Conservation (phyloP, 2,113 vertebrate species). For the Ascaphus truei region DNA sequence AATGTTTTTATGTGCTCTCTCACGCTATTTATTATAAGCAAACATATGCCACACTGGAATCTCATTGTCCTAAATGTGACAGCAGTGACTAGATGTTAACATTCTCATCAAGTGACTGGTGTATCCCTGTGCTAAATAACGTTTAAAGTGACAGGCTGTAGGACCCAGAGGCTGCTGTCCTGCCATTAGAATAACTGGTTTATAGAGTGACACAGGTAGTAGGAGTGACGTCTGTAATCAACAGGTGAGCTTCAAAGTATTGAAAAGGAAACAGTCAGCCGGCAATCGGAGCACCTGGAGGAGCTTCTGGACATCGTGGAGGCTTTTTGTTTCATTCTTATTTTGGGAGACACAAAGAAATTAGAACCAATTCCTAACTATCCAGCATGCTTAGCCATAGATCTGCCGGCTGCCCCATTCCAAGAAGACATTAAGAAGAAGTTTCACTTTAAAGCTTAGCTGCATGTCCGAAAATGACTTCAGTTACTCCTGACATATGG, state of each 20-base stretch:
- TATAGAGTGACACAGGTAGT: slow-evolving; percentile 48
- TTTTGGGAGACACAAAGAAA: background rate
- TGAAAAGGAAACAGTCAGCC: slow-evolving; percentile 34
- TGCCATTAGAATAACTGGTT: slow-evolving; percentile 35
- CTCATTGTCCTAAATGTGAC: background rate
- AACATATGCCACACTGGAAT: background rate
- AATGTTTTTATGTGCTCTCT: too few relatives aligned
- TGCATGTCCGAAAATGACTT: slow-evolving; percentile 47
- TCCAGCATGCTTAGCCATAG: background rate
- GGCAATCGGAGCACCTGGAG: background rate
- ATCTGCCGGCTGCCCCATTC: background rate
- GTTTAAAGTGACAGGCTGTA: slow-evolving; percentile 40
- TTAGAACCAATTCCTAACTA: background rate
- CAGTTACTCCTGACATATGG: slow-evolving; percentile 49
- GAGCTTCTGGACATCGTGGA: background rate
- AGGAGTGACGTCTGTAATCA: slow-evolving; percentile 41
- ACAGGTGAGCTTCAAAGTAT: slow-evolving; percentile 40
- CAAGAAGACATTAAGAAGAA: background rate
- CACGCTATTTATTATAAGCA: too few relatives aligned
- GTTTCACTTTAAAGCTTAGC: background rate
- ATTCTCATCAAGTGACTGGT: background rate
- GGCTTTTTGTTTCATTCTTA: background rate
- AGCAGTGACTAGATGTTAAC: slow-evolving; percentile 3
- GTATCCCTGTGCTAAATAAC: background rate
- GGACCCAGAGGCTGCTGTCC: slow-evolving; percentile 43